Evolutionary conservation across 1,140 invertebrate genomes (phyloP).

Genomic region (Leguminivora glycinivorella): DNA sequence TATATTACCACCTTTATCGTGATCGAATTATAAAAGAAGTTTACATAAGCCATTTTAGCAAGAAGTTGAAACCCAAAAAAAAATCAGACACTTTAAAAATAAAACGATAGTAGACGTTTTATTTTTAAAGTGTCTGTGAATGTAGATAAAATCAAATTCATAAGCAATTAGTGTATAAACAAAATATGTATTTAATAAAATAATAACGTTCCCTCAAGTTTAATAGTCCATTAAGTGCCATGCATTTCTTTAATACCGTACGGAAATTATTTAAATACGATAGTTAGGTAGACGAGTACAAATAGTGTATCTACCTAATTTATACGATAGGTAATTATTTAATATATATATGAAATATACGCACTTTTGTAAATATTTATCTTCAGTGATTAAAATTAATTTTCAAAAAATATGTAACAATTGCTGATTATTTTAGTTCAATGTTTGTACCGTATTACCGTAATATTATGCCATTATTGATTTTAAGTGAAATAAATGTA

Average conservation of each 20-base stretch:
- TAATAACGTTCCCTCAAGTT: background rate
- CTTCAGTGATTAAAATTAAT: background rate
- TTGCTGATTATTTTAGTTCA: background rate
- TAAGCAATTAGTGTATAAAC: too few species aligned
- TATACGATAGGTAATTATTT: background rate
- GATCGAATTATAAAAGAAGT: too few species aligned
- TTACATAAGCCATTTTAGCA: too few species aligned
- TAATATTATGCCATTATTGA: background rate
- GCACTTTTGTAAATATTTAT: background rate
- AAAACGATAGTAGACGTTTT: too few species aligned
- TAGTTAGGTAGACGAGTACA: too few species aligned
- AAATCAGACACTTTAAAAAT: too few species aligned
- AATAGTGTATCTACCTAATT: background rate
- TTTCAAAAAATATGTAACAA: background rate
- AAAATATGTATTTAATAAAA: too few species aligned
- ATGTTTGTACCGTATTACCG: background rate
- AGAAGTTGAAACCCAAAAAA: too few species aligned
- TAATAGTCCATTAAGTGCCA: background rate
- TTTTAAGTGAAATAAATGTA: conserved; percentile 3
- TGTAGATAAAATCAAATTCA: too few species aligned
- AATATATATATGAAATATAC: background rate
- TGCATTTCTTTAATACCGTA: background rate
- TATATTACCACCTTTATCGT: too few species aligned
- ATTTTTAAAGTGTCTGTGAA: too few species aligned
- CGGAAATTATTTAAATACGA: too few species aligned